Evolutionary conservation across 2,888 invertebrate genomes (phyloP).

Genomic region (Platynereis dumerilii): DNA sequence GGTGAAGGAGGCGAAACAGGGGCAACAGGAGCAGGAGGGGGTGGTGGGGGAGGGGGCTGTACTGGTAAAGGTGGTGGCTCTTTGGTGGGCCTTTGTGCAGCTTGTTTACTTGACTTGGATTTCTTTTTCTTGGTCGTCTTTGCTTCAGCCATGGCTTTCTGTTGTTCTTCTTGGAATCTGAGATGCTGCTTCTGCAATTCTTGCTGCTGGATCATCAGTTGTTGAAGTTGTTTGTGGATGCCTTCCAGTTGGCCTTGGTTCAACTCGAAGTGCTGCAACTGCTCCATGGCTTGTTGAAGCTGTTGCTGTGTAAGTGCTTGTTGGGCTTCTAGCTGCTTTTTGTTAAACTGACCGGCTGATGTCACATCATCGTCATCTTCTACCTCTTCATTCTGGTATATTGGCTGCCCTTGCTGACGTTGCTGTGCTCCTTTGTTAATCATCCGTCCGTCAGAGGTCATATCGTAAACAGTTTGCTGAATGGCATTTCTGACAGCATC

Average conservation of each 20-base stretch:
- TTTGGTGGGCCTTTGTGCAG: conserved; percentile 5
- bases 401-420: background rate
- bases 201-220: conserved; percentile 17
- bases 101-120: conserved; percentile 13
- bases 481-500: conserved; percentile 10
- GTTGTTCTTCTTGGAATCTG: conserved; percentile 4
- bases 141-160: background rate
- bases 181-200: background rate
- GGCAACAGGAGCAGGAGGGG: no score
- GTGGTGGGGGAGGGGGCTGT: no score
- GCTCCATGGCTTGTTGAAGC: conserved; percentile 5
- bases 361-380: conserved; percentile 10
- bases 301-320: conserved; percentile 10
- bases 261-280: conserved; percentile 1
- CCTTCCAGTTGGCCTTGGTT: conserved; percentile 11
- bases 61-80: no score
- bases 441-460: conserved; percentile 8
- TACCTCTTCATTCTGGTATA: conserved; percentile 13
- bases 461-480: background rate
- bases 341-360: background rate
- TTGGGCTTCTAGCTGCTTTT: background rate
- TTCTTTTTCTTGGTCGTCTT: conserved; percentile 13
- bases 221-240: conserved; percentile 5
- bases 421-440: conserved; percentile 3
- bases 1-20: no score